These are phyloP conservation scores for Zapus hudsonius DNA, from an alignment of 2,113 vertebrate genomes.

Conservation along the genomic window DNA sequence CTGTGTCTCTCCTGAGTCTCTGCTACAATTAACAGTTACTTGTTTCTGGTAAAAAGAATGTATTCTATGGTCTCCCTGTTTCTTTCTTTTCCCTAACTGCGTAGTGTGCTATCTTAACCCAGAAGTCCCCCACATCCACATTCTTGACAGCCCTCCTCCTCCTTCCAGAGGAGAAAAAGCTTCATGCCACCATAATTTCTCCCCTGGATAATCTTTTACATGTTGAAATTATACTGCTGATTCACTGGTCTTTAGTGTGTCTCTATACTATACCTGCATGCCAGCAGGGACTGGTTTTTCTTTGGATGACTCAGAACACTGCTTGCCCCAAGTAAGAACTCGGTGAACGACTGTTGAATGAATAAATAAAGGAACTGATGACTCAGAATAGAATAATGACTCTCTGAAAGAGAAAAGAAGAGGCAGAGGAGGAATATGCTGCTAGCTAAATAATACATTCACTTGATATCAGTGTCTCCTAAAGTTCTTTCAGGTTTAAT, in stretches of 20 bases:
- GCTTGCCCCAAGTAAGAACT: not conserved
- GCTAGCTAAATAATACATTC: conserved; percentile 8
- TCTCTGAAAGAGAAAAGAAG: not conserved
- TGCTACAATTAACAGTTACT: too few relatives aligned
- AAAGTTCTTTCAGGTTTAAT: conserved; percentile 18
- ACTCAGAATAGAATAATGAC: conserved; percentile 1
- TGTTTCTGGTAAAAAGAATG: too few relatives aligned
- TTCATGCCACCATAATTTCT: not conserved
- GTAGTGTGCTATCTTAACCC: too few relatives aligned
- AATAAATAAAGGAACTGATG: not conserved
- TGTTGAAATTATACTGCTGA: not conserved
- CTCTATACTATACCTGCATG: not conserved
- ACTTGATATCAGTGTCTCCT: not conserved
- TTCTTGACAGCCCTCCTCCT: not conserved
- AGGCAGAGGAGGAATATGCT: not conserved
- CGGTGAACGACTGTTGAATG: not conserved
- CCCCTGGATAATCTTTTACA: not conserved
- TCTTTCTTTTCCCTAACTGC: too few relatives aligned
- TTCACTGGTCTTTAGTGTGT: not conserved
- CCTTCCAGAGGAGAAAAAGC: not conserved
- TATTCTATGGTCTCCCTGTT: too few relatives aligned
- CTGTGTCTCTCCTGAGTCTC: too few relatives aligned
- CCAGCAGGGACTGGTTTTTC: not conserved
- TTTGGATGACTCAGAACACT: not conserved
- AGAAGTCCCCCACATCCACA: too few relatives aligned